Percentiles rank a stretch among this genome's conserved stretches.
Evolutionary conservation across 2,888 invertebrate species (phyloP).

Genomic region (Rhamnusium bicolor): DNA sequence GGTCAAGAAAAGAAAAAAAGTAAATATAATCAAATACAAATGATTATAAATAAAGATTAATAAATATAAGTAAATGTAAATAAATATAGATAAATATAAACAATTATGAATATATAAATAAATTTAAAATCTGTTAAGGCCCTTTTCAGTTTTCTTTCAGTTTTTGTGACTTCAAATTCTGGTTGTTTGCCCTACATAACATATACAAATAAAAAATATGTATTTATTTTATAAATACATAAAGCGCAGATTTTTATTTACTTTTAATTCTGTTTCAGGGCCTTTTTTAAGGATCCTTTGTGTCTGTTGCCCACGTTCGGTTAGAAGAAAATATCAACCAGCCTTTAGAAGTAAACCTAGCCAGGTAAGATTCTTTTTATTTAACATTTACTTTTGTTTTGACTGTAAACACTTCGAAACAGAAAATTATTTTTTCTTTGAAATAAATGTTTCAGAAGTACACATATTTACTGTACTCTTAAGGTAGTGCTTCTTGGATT

Average conservation of each 20-base stretch:
- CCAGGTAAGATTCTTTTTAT: constrained; percentile 75
- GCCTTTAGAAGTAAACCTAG: constrained; percentile 89
- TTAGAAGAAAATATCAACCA: constrained; percentile 86
- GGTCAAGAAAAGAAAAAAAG: too few relatives aligned
- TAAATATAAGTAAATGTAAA: too few relatives aligned
- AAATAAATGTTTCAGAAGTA: not conserved
- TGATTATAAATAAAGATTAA: too few relatives aligned
- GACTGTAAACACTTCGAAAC: not conserved
- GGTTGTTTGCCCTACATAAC: too few relatives aligned
- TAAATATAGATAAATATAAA: too few relatives aligned
- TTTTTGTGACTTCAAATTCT: too few relatives aligned
- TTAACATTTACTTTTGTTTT: not conserved
- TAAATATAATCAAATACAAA: too few relatives aligned
- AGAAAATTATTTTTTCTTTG: not conserved
- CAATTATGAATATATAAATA: too few relatives aligned
- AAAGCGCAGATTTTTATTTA: not conserved
- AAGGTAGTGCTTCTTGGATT: not conserved
- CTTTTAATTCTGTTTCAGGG: constrained; percentile 79
- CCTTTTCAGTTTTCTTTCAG: too few relatives aligned
- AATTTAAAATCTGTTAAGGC: too few relatives aligned
- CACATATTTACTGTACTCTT: not conserved
- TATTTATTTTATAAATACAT: not conserved
- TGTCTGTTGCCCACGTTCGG: constrained; percentile 88
- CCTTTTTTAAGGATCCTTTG: constrained; percentile 93
- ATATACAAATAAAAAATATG: too few relatives aligned